Conservation (phyloP, 2,888 invertebrate species). For the Hemistola chrysoprasaria region DNA sequence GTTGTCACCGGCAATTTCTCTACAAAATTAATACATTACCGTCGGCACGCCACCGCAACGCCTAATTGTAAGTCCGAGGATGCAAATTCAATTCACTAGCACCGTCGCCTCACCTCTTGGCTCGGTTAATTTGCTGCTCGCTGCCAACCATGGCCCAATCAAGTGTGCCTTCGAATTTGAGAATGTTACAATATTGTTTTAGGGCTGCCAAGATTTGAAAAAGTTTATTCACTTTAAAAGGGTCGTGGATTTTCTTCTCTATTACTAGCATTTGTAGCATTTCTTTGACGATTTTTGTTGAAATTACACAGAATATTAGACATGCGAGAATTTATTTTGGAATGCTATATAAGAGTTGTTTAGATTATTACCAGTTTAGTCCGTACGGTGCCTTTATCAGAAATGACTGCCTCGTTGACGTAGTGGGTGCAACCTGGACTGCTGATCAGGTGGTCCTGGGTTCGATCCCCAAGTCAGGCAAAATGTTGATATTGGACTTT, state of each 20-base stretch:
- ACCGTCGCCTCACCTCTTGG: conserved; percentile 27
- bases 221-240: neutral
- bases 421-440: too few species aligned
- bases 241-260: neutral
- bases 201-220: conserved; percentile 4
- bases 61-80: conserved; percentile 48
- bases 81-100: conserved; percentile 43
- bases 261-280: too few species aligned
- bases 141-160: conserved; percentile 18
- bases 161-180: conserved; percentile 8
- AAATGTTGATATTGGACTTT: too few species aligned
- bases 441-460: too few species aligned
- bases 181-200: conserved; percentile 6
- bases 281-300: too few species aligned
- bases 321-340: too few species aligned
- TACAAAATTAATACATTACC: conserved; percentile 39
- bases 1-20: conserved; percentile 5
- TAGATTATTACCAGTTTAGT: too few species aligned
- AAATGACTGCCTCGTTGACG: too few species aligned
- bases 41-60: conserved; percentile 32
- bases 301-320: too few species aligned
- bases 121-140: conserved; percentile 28
- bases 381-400: too few species aligned
- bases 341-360: too few species aligned
- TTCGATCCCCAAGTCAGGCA: too few species aligned